Conservation (phyloP, 2,888 invertebrate species). For the Drosophila picticornis region DNA sequence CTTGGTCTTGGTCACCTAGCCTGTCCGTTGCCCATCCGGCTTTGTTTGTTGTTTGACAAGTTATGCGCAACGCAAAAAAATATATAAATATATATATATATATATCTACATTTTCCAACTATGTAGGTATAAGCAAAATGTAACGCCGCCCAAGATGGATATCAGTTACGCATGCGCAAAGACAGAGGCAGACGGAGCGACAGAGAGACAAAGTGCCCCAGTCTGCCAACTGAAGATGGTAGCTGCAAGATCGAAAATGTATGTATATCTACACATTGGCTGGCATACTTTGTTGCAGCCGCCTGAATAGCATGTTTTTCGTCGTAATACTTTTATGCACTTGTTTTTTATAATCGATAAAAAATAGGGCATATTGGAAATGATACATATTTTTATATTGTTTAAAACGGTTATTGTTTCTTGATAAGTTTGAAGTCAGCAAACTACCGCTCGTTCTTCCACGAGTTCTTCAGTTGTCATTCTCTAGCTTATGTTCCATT, state of each 20-base stretch:
- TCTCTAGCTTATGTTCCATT: background rate
- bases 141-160: constrained; percentile 75
- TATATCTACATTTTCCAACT: constrained; percentile 25
- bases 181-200: constrained; percentile 16
- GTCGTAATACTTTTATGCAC: background rate
- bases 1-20: constrained; percentile 15
- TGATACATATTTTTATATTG: background rate
- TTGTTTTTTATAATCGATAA: background rate
- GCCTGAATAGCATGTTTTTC: background rate
- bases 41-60: constrained; percentile 76
- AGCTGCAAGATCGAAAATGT: constrained; percentile 11
- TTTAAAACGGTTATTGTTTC: background rate
- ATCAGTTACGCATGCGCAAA: constrained; percentile 74
- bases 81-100: constrained; percentile 6
- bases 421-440: background rate
- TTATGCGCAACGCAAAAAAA: constrained; percentile 58
- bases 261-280: constrained; percentile 1
- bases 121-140: constrained; percentile 57
- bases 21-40: constrained; percentile 51
- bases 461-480: background rate
- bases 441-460: background rate
- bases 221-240: constrained; percentile 23
- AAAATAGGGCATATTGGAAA: constrained; percentile 1
- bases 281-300: background rate
- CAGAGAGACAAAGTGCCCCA: background rate